phyloP scores from a whole-genome alignment of 2,113 vertebrate species.

The Origma solitaria region DNA sequence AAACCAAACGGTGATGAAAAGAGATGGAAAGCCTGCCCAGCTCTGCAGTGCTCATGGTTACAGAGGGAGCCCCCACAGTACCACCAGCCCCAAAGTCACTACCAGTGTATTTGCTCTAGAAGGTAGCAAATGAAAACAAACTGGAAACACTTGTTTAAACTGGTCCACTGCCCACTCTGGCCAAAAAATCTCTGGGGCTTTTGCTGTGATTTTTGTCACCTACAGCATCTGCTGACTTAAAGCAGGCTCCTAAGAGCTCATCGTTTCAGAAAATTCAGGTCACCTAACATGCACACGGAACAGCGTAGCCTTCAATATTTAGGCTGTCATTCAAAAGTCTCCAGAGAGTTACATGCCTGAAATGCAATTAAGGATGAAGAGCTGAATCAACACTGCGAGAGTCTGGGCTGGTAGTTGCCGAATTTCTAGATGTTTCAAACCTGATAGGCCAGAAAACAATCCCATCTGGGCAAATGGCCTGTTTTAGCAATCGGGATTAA shows the following conservation, averaged over 20 bases:
- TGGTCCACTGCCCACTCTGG: neutral
- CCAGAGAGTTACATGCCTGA: neutral
- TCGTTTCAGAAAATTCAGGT: neutral
- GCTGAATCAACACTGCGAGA: constrained; percentile 25
- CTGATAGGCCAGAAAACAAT: constrained; percentile 23
- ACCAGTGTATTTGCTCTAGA: neutral
- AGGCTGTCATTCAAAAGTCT: constrained; percentile 32
- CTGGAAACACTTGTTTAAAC: neutral
- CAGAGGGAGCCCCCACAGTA: neutral
- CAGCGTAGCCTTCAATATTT: neutral
- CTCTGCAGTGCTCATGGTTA: rapidly evolving
- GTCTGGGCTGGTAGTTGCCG: neutral
- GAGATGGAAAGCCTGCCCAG: neutral
- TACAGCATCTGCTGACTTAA: neutral
- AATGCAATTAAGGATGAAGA: constrained; percentile 37
- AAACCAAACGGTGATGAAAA: neutral
- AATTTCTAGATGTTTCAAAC: neutral
- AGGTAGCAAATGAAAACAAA: neutral
- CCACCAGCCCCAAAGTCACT: neutral
- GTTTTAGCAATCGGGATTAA: constrained; percentile 14
- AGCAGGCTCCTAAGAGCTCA: neutral
- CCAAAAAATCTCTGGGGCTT: neutral
- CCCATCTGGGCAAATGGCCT: constrained; percentile 6
- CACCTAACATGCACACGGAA: neutral
- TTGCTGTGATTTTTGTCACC: neutral